Base-by-base conservation (phyloP, 2,888 invertebrate genomes). In the Drosophila borborema region DNA sequence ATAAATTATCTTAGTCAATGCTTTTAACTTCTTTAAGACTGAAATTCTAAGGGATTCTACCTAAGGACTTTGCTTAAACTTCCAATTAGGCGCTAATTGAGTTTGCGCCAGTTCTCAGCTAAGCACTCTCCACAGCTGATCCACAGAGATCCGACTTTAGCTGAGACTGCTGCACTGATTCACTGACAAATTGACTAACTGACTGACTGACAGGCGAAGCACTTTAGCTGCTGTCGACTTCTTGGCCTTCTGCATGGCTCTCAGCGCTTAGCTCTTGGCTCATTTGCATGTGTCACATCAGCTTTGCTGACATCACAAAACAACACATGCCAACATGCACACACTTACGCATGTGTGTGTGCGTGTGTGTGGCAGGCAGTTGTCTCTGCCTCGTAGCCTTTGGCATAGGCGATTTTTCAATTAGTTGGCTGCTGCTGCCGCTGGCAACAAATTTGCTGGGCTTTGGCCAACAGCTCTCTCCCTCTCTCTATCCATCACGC, bases 281-380 rank as follows among this genome's bases (percentile, higher is more conserved):
- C 83, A 86, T 84, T 84, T 84, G 83, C 83, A 84, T 81, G 84
- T 84, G 84, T 81, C 86, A 86, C 84, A 84, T 86, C 83, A 81
- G 77, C 65, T 83, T 76, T 73, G 78, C 71, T 71, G 77, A 80
- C 77, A 80, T 59, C 69, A 58, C 70, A 72, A 77, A 73, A 73
- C 76, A 75, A 64, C 77, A 56, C 68, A 58, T 69, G 58, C 68
- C 64, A 66, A 62, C 70, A 38, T 61, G 54, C 53, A 43, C 69
- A 56, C 61, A 53, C 59, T 43, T 62, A 23, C 46, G 41, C 66
- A 45, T 40, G 66, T 53, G 9, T 2, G 9, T 9, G 9, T 49
- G 56, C 23, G 54, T 38, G 40, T 66, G 58, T 41, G 51, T 54
- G 43, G 34, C 48, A 55, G 34, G 55, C 67, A 46, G 56, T 12